phyloP scores from a whole-genome alignment of 2,888 invertebrate genomes.

The Dicyrtoma fusca region DNA sequence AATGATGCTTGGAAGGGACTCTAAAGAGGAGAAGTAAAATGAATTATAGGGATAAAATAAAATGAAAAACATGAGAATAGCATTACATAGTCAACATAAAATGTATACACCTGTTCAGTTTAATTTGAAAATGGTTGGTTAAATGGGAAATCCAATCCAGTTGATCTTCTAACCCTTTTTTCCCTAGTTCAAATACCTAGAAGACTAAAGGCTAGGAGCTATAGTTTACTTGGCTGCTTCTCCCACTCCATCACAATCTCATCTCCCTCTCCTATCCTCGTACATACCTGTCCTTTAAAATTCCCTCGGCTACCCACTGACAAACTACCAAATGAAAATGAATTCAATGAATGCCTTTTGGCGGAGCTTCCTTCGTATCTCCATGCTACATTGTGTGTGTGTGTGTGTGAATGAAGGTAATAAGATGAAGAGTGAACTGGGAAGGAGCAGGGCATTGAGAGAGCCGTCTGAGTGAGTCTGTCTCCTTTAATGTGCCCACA shows the following conservation, averaged over 20 bases:
- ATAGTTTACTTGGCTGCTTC: background rate
- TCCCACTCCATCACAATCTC: background rate
- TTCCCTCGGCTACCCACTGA: background rate
- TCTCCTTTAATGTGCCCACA: no score
- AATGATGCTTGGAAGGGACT: background rate
- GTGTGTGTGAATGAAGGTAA: no score
- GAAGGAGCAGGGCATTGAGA: constrained; percentile 5
- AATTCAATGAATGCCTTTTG: constrained; percentile 19
- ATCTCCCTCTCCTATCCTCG: no score
- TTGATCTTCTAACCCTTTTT: constrained; percentile 18
- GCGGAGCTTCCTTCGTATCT: constrained; percentile 21
- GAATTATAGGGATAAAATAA: background rate
- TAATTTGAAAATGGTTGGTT: constrained; percentile 24
- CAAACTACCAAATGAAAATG: constrained; percentile 4
- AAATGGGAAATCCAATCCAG: constrained; percentile 13
- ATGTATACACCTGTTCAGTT: constrained; percentile 8
- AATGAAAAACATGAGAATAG: constrained; percentile 8
- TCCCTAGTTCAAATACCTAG: background rate
- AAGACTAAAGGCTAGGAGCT: background rate
- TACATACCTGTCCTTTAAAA: background rate
- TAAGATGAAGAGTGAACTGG: background rate
- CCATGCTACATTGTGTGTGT: no score
- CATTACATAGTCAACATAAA: background rate
- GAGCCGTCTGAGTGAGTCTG: background rate
- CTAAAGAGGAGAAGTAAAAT: background rate